Percentiles rank a stretch among this genome's conserved stretches.
phyloP scores from a whole-genome alignment of 2,113 vertebrate species.

The Dendropsophus ebraccatus region DNA sequence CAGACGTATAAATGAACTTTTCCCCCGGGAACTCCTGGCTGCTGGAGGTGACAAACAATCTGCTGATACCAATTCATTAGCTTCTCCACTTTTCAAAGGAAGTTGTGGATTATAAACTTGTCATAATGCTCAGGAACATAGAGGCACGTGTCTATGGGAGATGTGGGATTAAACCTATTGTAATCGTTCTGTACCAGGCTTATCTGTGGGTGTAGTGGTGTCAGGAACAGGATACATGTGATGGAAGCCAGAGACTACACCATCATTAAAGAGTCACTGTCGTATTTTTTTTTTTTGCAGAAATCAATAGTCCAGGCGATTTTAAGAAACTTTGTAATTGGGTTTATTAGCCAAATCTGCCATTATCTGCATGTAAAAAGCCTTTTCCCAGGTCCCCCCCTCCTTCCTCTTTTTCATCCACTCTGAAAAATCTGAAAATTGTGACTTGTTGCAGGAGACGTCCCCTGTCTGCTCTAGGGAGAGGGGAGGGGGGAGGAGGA shows the following conservation, averaged over 20 bases:
- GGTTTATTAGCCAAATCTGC: too few species aligned
- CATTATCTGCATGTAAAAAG: too few species aligned
- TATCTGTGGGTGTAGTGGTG: conserved; percentile 3
- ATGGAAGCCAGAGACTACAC: background rate
- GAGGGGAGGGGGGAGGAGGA: too few species aligned
- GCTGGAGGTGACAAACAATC: conserved; percentile 73
- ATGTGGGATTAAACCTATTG: background rate
- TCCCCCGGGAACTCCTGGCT: conserved; percentile 84
- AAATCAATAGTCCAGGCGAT: too few species aligned
- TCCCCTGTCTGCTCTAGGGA: too few species aligned
- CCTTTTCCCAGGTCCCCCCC: too few species aligned
- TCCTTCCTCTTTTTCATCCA: too few species aligned
- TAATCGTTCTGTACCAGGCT: background rate
- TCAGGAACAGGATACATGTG: background rate
- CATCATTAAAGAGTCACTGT: too few species aligned
- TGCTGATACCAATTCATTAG: conserved; percentile 71
- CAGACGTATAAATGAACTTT: conserved; percentile 82
- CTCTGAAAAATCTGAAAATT: too few species aligned
- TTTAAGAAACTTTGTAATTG: too few species aligned
- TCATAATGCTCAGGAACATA: background rate
- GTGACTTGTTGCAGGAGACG: too few species aligned
- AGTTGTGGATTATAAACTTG: background rate
- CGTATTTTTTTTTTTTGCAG: too few species aligned
- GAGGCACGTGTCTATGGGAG: background rate
- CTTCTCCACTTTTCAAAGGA: conserved; percentile 31